Base-by-base conservation (phyloP, 2,888 invertebrate genomes). In the Automeris io region DNA sequence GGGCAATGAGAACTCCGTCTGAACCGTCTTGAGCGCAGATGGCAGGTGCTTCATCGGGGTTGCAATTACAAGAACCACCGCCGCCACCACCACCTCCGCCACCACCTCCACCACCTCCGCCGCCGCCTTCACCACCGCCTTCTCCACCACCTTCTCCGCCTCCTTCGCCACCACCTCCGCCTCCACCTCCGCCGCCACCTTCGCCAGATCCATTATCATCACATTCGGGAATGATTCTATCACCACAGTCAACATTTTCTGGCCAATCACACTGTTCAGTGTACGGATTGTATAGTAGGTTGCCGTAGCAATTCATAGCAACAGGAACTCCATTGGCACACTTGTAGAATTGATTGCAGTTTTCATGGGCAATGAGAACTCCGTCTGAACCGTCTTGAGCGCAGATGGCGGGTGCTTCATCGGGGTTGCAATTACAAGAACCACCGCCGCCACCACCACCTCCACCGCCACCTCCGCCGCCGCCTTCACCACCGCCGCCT, bases 251-350 rank as follows among this genome's bases (percentile, higher is more conserved):
- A 2, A 74, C 70, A 31, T 59, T 54, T 1, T 47, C 22, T 0
- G 68, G 57, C 65, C 65, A 70, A 33, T 72, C 72, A 38, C 74
- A 75, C 18, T 40, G 40, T 32, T 62, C 45, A 0, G 21, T 49
- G 0, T 37, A 16, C 0, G 61, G 56, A 38, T 71, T 64, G 42
- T 53, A 74, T 5, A 63, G 36, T 5, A 70, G 53, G 11, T 37
- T 41, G 3, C 32, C 39, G 2, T 57, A 51, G 24, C 74, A 75
- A 3, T 2, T 33, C 3, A 53, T 2, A 0, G 55, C 33, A 0
- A 69, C 48, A 2, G 69, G 63, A 5, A 26, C 8, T 3, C 69
- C 60, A 18, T 50, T 9, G 7, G 18, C 18, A 21, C 74, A 75
- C 32, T 52, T 54, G 39, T 72, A 72, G 33, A 58, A 71, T 33